Conservation (phyloP, 2,113 vertebrate species). For the Syrmaticus mikado region DNA sequence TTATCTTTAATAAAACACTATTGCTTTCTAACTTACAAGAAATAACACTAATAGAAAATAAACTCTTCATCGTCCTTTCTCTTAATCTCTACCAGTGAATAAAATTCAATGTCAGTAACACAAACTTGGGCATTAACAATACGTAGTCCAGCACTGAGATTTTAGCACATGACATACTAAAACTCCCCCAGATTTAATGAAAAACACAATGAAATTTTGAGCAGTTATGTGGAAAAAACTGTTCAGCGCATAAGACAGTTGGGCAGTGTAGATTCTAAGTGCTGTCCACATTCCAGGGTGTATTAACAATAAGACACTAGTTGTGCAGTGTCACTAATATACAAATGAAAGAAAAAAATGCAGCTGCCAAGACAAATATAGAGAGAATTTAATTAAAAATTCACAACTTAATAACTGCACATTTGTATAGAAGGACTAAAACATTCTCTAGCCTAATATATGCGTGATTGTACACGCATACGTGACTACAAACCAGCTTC, state of each 20-base stretch:
- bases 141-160: not conserved
- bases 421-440: not conserved
- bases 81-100: constrained; percentile 17
- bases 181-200: constrained; percentile 51
- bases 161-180: constrained; percentile 8
- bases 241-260: not conserved
- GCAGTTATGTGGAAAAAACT: constrained; percentile 24
- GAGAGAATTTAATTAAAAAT: constrained; percentile 63
- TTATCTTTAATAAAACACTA: constrained; percentile 27
- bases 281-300: constrained; percentile 50
- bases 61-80: constrained; percentile 5
- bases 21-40: constrained; percentile 30
- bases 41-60: constrained; percentile 14
- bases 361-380: constrained; percentile 17
- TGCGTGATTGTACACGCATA: not conserved
- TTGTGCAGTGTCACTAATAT: not conserved
- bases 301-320: constrained; percentile 39
- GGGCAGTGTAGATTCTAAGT: constrained; percentile 16
- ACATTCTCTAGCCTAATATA: not conserved
- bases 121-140: constrained; percentile 3
- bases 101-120: constrained; percentile 1
- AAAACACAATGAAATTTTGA: constrained; percentile 65
- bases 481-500: not conserved
- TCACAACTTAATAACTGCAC: constrained; percentile 22
- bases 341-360: not conserved